Base-by-base conservation (phyloP, 2,888 invertebrate species). In the Parapristionchus giblindavisi region DNA sequence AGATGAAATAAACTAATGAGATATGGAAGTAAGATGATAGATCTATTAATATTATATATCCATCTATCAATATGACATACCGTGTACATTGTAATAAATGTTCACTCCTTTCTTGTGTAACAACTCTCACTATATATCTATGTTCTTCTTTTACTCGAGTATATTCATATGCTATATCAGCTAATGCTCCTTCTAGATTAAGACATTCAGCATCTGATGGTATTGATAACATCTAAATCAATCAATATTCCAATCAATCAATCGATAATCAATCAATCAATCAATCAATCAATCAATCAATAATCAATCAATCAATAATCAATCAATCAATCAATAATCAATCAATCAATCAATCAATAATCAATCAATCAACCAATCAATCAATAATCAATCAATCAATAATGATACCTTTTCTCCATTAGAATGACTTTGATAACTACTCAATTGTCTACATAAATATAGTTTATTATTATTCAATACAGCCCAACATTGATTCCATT, bases 401-500 rank as follows among this genome's bases (percentile, higher is more conserved):
- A n/a, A n/a, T n/a, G 60, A 29, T 29, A 73, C 73, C 73, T 60
- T 73, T 43, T 73, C 43, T 73, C 58, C 60, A 27, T 36, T 43
- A 48, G 34, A 34, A 36, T 72, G 58, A 48, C 29, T 34, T 17
- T 60, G 58, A 8, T 36, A 48, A 43, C 60, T 60, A 27, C 43
- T 43, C 61, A 73, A 48, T 43, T 73, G 73, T 60, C 61, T 73
- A 43, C 74, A 74, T 27, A 74, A 38, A 51, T 51, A 65, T 21
- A 74, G 74, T 52, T 40, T 38, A 34, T 34, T 60, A 5, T 24
- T 32, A 48, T 32, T 48, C 6, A 74, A 54, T 21, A 74, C 74
- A 36, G 74, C 74, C 60, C 60, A 74, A 38, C 63, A 63, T 52
- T 74, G 74, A 52, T 65, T 63, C 74, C 74, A 74, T 43, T 60